phyloP scores from a whole-genome alignment of 2,113 vertebrate genomes.

The Podarcis muralis region DNA sequence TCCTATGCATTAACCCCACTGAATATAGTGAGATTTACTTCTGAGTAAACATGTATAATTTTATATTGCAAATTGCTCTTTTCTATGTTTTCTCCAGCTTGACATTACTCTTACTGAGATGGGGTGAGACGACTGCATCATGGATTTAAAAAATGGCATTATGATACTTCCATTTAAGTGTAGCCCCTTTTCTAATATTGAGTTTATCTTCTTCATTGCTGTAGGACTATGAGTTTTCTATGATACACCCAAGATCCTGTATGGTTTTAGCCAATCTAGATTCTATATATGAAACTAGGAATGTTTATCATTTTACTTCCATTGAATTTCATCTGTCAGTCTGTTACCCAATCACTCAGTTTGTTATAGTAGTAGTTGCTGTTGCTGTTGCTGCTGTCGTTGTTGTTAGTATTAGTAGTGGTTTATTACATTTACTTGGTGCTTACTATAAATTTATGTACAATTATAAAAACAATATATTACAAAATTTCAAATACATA shows the following conservation, averaged over 20 bases:
- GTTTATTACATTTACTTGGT: no score
- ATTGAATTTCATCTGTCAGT: neutral
- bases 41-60: neutral
- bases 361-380: neutral
- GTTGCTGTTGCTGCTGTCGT: no score
- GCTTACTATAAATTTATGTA: no score
- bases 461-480: no score
- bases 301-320: neutral
- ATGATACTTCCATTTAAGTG: neutral
- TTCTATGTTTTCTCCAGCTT: neutral
- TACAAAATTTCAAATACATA: no score
- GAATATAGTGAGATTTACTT: neutral
- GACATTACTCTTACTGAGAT: neutral
- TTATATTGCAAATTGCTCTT: neutral
- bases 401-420: no score
- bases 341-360: neutral
- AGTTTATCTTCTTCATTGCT: neutral
- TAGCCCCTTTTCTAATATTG: neutral
- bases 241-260: neutral
- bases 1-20: neutral
- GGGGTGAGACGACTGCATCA: neutral
- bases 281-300: neutral
- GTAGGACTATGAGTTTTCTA: neutral
- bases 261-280: neutral
- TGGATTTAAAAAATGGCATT: neutral